These are phyloP conservation scores for Panulirus ornatus DNA, from an alignment of 1,140 invertebrate species.

Conservation along the genomic window DNA sequence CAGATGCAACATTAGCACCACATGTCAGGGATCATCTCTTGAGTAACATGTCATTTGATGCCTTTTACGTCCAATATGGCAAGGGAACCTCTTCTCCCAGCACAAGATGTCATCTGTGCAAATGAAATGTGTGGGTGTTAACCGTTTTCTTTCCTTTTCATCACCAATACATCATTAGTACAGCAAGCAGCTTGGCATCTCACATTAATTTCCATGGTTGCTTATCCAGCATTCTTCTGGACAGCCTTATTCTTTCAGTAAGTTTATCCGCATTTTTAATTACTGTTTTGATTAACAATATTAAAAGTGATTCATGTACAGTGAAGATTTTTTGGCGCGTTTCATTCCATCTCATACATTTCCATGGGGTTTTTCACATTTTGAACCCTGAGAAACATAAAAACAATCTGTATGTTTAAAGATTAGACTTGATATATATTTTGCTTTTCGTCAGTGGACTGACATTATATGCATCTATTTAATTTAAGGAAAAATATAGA, in stretches of 20 bases:
- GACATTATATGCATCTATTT: too few species aligned
- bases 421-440: too few species aligned
- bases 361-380: too few species aligned
- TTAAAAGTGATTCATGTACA: slow-evolving; percentile 59
- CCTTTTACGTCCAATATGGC: slow-evolving; percentile 99
- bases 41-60: slow-evolving; percentile 96
- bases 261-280: slow-evolving; percentile 9
- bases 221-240: slow-evolving; percentile 76
- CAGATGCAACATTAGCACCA: slow-evolving; percentile 82
- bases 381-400: too few species aligned
- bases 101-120: slow-evolving; percentile 92
- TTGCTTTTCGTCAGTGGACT: too few species aligned
- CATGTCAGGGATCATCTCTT: slow-evolving; percentile 92
- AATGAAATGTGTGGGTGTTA: slow-evolving; percentile 99
- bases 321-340: neutral
- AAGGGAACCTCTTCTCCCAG: slow-evolving; percentile 91
- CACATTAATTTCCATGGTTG: slow-evolving; percentile 87
- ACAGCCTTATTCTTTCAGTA: slow-evolving; percentile 77
- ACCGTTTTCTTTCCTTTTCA: slow-evolving; percentile 95
- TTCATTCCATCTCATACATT: neutral
- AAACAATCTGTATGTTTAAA: too few species aligned
- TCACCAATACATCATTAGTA: slow-evolving; percentile 93
- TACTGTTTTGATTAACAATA: neutral
- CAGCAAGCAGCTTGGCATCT: slow-evolving; percentile 90
- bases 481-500: too few species aligned